A percentile compares a stretch with the other conserved stretches of the same genome.
These are phyloP conservation scores for Neoarius graeffei DNA, from an alignment of 2,113 vertebrate genomes.

Conservation along the genomic window DNA sequence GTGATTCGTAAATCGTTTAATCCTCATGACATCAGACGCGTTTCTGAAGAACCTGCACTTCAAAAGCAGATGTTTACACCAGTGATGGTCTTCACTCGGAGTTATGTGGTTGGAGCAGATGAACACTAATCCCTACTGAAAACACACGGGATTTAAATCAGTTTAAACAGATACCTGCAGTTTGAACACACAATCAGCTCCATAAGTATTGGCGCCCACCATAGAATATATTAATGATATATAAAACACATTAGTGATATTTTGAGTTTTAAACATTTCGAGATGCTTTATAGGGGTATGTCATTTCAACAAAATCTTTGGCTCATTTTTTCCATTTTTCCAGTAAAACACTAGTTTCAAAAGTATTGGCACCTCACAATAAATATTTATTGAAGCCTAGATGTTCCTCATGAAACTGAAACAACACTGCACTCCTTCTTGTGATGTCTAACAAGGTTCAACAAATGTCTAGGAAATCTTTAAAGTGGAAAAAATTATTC, in stretches of 20 bases:
- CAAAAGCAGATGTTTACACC: background rate
- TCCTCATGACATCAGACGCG: background rate
- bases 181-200: background rate
- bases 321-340: background rate
- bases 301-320: background rate
- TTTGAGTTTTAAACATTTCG: background rate
- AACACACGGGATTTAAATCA: background rate
- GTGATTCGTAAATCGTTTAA: conserved; percentile 22
- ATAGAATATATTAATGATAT: background rate
- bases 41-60: conserved; percentile 9
- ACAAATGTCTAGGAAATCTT: background rate
- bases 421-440: background rate
- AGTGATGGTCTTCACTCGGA: background rate
- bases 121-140: background rate
- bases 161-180: background rate
- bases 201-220: background rate
- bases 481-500: background rate
- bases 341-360: background rate
- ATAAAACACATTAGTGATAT: background rate
- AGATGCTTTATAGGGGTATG: background rate
- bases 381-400: background rate
- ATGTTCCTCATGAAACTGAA: background rate
- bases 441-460: background rate
- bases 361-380: background rate
- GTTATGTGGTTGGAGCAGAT: conserved; percentile 1